Evolutionary conservation across 2,797 vertebrate species (phyloP).

Genomic region (Psittacula derbiana): DNA sequence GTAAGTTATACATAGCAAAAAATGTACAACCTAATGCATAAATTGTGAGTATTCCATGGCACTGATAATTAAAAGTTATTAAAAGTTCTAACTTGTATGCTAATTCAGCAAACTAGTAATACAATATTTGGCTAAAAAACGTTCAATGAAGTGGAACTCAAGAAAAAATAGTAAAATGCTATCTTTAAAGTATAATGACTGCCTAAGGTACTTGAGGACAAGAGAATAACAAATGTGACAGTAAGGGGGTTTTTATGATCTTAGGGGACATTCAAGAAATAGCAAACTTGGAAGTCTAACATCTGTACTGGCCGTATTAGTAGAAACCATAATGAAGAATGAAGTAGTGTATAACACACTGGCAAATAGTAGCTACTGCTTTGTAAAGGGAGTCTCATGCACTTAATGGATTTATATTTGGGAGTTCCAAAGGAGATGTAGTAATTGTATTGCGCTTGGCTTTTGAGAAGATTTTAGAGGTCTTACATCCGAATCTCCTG

Average conservation of each 20-base stretch:
- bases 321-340: not conserved
- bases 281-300: not conserved
- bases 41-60: not conserved
- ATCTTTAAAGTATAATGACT: not conserved
- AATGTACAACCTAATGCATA: not conserved
- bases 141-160: not conserved
- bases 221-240: not conserved
- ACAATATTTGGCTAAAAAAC: not conserved
- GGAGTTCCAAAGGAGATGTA: not conserved
- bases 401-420: not conserved
- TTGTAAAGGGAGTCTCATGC: not conserved
- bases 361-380: not conserved
- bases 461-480: not conserved
- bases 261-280: not conserved
- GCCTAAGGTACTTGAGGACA: not conserved
- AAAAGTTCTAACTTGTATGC: not conserved
- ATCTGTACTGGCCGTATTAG: not conserved
- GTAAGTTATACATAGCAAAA: slow-evolving; percentile 78
- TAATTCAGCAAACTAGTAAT: not conserved
- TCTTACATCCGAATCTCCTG: not conserved
- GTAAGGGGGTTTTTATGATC: not conserved
- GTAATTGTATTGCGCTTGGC: not conserved
- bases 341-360: not conserved
- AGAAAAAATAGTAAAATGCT: not conserved
- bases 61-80: not conserved